Evolutionary conservation across 2,888 invertebrate species (phyloP).

Genomic region (Rhaphigaster nebulosa): DNA sequence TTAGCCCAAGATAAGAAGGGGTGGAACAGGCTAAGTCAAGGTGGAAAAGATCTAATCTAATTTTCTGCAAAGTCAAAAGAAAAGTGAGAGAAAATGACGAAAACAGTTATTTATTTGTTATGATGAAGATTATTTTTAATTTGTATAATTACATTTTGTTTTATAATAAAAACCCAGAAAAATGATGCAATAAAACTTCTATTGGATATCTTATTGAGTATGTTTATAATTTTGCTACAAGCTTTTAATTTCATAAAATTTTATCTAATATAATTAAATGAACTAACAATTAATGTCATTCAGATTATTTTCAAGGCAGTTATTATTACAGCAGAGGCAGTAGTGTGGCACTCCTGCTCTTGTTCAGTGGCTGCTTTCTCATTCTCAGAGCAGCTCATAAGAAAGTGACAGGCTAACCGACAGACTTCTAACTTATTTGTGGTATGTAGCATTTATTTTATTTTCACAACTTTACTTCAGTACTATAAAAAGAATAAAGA

Average conservation of each 20-base stretch:
- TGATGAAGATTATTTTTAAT: too few species aligned
- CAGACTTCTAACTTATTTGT: background rate
- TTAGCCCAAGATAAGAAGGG: too few species aligned
- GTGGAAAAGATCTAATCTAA: background rate
- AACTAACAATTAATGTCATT: constrained; percentile 59
- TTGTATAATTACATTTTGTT: too few species aligned
- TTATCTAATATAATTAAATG: too few species aligned
- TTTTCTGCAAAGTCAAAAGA: background rate
- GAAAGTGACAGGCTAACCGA: background rate
- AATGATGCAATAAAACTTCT: background rate
- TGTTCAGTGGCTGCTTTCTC: background rate
- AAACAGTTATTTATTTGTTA: background rate
- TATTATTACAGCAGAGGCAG: background rate
- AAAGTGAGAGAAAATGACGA: background rate
- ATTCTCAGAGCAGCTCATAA: background rate
- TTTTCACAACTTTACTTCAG: background rate
- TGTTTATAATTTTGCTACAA: background rate
- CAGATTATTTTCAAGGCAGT: constrained; percentile 56
- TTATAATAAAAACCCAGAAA: background rate
- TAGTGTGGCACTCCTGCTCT: background rate
- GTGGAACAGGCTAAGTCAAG: too few species aligned
- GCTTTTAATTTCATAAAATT: background rate
- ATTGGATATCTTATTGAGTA: background rate
- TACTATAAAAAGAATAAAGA: background rate
- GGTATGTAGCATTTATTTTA: background rate